phyloP scores from a whole-genome alignment of 1,140 invertebrate species.

The Drosophila nigromelanica region DNA sequence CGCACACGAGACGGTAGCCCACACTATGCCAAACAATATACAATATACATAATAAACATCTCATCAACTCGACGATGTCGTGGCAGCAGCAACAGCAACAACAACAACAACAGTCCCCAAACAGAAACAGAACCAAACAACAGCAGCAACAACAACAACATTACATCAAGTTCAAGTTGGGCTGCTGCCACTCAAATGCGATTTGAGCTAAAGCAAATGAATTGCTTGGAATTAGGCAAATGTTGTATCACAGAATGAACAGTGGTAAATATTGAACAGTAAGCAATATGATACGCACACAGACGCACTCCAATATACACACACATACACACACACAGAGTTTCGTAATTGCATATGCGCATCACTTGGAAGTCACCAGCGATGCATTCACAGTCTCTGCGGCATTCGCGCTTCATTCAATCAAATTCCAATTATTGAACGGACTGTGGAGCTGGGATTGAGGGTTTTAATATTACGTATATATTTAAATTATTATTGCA shows the following conservation, averaged over 20 bases:
- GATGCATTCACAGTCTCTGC: background rate
- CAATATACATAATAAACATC: slow-evolving; percentile 73
- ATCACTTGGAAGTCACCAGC: background rate
- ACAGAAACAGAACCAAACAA: background rate
- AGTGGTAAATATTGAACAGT: slow-evolving; percentile 64
- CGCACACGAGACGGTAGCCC: background rate
- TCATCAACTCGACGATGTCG: slow-evolving; percentile 58
- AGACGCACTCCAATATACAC: background rate
- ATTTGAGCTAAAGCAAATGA: background rate
- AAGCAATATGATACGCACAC: slow-evolving; percentile 15
- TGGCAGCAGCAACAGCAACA: slow-evolving; percentile 1
- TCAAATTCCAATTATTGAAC: slow-evolving; percentile 1
- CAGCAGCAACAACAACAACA: background rate
- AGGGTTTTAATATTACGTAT: background rate
- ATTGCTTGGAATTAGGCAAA: slow-evolving; percentile 57
- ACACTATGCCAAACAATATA: slow-evolving; percentile 17
- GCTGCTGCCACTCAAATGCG: slow-evolving; percentile 9
- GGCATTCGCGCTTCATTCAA: background rate
- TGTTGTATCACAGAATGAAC: slow-evolving; percentile 51
- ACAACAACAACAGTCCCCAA: background rate
- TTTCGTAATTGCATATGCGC: too few relatives aligned
- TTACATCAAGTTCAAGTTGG: slow-evolving; percentile 32
- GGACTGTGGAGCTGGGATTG: too few relatives aligned
- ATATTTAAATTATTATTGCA: slow-evolving; percentile 4
- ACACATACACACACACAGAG: too few relatives aligned